Conservation (phyloP, 2,113 vertebrate genomes). For the Casuarius casuarius region DNA sequence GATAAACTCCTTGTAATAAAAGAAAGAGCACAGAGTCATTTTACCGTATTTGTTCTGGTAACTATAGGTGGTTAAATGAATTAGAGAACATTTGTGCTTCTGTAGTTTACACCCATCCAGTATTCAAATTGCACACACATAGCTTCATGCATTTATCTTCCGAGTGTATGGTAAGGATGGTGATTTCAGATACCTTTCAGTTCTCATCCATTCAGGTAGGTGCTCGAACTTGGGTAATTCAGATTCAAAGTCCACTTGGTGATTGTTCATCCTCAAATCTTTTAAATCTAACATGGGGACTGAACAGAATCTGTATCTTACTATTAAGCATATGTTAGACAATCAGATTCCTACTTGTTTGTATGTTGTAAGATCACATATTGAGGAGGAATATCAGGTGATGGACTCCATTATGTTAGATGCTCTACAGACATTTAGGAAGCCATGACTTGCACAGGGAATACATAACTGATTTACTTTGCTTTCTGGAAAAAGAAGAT, state of each 20-base stretch:
- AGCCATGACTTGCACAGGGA: not conserved
- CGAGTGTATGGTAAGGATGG: not conserved
- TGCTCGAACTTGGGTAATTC: not conserved
- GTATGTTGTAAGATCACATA: not conserved
- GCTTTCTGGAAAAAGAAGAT: not conserved
- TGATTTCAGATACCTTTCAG: not conserved
- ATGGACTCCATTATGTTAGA: not conserved
- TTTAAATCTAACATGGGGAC: not conserved
- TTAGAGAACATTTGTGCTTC: not conserved
- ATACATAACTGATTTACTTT: not conserved
- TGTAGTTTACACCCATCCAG: not conserved
- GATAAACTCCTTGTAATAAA: not conserved
- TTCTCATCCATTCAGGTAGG: not conserved
- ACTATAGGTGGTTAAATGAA: not conserved
- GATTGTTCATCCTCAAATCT: not conserved
- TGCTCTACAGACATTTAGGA: not conserved
- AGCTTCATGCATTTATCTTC: not conserved
- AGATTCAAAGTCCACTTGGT: not conserved
- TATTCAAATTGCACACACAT: not conserved
- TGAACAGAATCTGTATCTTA: not conserved
- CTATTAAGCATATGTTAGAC: not conserved
- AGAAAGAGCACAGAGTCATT: not conserved
- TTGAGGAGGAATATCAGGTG: not conserved
- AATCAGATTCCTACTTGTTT: not conserved
- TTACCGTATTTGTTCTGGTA: not conserved